A percentile compares a stretch with the other conserved stretches of the same genome.
These are phyloP conservation scores for Actenoides lindsayi DNA, from an alignment of 2,113 vertebrate species.

Conservation along the genomic window DNA sequence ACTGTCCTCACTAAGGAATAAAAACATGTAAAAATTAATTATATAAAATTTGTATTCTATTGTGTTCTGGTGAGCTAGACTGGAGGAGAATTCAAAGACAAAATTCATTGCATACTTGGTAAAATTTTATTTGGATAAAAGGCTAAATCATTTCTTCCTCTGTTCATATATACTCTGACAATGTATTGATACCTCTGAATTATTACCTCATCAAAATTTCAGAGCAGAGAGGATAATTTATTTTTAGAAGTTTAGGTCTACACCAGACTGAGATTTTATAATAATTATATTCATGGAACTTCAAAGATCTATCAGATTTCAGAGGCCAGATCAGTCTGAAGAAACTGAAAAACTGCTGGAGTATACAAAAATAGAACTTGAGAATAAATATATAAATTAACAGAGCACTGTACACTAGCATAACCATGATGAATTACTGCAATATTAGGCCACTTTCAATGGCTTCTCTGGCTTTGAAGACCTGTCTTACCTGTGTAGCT, in stretches of 20 bases:
- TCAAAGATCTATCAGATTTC: neutral
- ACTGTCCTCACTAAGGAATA: neutral
- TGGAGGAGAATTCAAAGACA: neutral
- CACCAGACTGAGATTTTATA: neutral
- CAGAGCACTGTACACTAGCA: neutral
- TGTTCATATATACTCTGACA: neutral
- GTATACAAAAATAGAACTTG: neutral
- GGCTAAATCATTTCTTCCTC: neutral
- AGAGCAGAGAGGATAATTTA: neutral
- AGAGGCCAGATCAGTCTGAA: neutral
- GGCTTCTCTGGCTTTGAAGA: neutral
- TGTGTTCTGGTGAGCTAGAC: neutral
- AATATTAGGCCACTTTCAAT: neutral
- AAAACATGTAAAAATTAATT: neutral
- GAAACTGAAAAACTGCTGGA: neutral
- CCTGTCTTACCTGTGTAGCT: neutral
- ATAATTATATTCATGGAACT: neutral
- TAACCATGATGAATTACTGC: fast-evolving
- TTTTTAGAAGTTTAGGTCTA: neutral
- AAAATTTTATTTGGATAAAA: neutral
- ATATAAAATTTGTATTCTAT: neutral
- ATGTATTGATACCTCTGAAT: neutral
- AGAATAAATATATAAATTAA: neutral
- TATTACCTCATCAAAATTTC: neutral
- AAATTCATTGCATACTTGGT: neutral